Base-by-base conservation (phyloP, 64 coral and sea anemone species). In the Catalaphyllia jardinei region DNA sequence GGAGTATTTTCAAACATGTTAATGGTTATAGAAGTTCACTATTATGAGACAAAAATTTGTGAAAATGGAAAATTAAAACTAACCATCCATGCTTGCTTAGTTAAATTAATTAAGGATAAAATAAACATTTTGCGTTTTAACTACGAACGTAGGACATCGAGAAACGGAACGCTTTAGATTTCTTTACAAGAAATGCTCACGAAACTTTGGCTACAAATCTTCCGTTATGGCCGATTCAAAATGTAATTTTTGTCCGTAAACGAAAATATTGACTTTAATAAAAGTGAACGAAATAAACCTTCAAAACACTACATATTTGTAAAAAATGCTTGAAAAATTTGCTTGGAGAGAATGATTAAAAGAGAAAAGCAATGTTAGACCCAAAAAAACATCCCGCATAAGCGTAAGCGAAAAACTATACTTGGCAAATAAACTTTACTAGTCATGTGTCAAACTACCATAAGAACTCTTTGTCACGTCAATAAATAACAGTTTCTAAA, bases 51-150 rank as follows among this genome's bases (percentile, higher is more conserved):
- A 64, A 65, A 22, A 25, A 69, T 11, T 69, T 27, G 7, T 7
- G 15, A 55, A 55, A 17, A 57, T 55, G 10, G 76, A 79, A 79
- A 79, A 57, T 79, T 79, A 79, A 29, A 54, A 15, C 51, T 50
- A 77, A 3, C 8, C 3, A 29, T 79, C n/a, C 25, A 57, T 29
- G 24, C 76, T 28, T 57, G 14, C 24, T 11, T 12, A 5, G 76
- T n/a, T 78, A 79, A 79, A 79, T 79, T 79, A 79, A 55, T 79
- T 79, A 55, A 52, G 49, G 38, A n/a, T 10, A 25, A 54, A 20
- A 54, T 55, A 79, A 29, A 79, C 76, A 57, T 57, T 55, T 79
- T 57, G 49, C 12, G 76, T 57, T 28, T 79, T 25, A 79, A 79
- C 8, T 22, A 10, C 39, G 14, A 77, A 49, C 24, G 17, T 42